These are phyloP conservation scores for Telenomus remus DNA, from an alignment of 1,140 invertebrate species.

Conservation along the genomic window DNA sequence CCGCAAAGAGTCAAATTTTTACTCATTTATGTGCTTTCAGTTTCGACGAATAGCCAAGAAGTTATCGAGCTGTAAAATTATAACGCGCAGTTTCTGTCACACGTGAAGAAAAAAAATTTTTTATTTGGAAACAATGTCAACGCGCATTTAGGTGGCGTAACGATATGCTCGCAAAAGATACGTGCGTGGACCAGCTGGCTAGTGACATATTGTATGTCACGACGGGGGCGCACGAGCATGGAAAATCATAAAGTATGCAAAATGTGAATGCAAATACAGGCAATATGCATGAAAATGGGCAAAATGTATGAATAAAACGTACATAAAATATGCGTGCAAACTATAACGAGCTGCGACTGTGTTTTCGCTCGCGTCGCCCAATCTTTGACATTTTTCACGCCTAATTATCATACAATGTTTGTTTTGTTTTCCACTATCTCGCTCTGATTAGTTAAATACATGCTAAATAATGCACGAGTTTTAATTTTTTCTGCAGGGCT, in stretches of 20 bases:
- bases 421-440: not conserved
- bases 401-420: constrained; percentile 1
- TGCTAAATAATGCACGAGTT: not conserved
- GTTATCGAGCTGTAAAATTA: constrained; percentile 54
- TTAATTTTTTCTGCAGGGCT: too few species aligned
- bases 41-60: constrained; percentile 38
- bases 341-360: constrained; percentile 46
- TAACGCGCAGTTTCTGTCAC: constrained; percentile 48
- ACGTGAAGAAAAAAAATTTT: constrained; percentile 53
- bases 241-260: constrained; percentile 64
- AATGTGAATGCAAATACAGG: constrained; percentile 62
- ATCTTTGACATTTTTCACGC: constrained; percentile 2
- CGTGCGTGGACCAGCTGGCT: constrained; percentile 29
- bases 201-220: constrained; percentile 58
- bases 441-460: not conserved
- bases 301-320: constrained; percentile 61
- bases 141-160: constrained; percentile 54
- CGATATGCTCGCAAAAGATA: constrained; percentile 50
- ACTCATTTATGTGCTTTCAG: constrained; percentile 36
- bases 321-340: constrained; percentile 58
- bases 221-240: constrained; percentile 56
- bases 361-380: constrained; percentile 28
- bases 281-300: constrained; percentile 63
- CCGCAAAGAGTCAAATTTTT: constrained; percentile 13
- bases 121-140: constrained; percentile 57